phyloP scores from a whole-genome alignment of 2,888 invertebrate species.

The Sthenelais limicola region DNA sequence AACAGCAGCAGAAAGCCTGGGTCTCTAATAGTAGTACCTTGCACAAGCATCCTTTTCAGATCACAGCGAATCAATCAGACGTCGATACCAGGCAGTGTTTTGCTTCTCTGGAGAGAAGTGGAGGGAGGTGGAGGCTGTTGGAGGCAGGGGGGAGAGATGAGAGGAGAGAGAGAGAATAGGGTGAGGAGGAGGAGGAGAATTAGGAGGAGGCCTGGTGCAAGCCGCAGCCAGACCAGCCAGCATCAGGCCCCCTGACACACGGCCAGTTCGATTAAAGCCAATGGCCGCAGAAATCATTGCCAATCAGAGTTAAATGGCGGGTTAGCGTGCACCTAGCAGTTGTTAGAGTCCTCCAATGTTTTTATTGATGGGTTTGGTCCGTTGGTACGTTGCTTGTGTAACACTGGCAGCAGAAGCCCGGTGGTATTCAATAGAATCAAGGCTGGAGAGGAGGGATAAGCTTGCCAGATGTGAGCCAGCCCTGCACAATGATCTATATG shows the following conservation, averaged over 20 bases:
- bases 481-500: no score
- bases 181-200: not conserved
- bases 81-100: no score
- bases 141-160: no score
- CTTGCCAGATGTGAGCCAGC: no score
- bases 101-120: no score
- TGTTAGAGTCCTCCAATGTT: not conserved
- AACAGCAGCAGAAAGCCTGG: no score
- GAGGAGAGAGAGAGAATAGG: no score
- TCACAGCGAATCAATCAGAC: no score
- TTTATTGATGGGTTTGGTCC: not conserved
- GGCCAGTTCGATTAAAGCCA: constrained; percentile 8
- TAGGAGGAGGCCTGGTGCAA: not conserved
- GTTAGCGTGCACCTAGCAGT: constrained; percentile 5
- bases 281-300: constrained; percentile 12
- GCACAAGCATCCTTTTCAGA: no score
- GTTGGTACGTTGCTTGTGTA: not conserved
- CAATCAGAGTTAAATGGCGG: constrained; percentile 10
- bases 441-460: no score
- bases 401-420: not conserved
- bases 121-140: not conserved
- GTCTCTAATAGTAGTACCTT: no score
- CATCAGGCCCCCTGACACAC: not conserved
- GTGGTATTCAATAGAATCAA: no score
- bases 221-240: not conserved